These are phyloP conservation scores for Tigriopus californicus DNA, from an alignment of 2,888 invertebrate genomes.

Conservation along the genomic window DNA sequence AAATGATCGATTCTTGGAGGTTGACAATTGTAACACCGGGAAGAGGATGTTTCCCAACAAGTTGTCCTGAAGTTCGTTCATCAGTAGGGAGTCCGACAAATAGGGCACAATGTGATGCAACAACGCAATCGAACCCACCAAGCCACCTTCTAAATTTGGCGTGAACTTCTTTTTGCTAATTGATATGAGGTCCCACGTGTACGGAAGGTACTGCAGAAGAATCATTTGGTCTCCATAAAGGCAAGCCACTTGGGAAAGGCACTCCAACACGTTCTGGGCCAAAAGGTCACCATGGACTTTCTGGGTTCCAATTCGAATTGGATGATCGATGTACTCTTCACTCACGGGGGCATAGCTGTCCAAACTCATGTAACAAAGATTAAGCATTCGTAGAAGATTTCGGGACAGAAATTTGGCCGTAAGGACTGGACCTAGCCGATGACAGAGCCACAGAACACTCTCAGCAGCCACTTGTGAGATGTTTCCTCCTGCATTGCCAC, in stretches of 20 bases:
- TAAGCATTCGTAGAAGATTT: conserved; percentile 79
- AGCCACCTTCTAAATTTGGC: conserved; percentile 63
- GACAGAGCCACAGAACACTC: conserved; percentile 74
- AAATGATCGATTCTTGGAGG: conserved; percentile 57
- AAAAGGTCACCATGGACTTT: conserved; percentile 44
- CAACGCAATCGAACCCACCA: conserved; percentile 62
- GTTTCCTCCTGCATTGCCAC: conserved; percentile 1
- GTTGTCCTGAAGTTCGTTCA: conserved; percentile 60
- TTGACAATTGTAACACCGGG: conserved; percentile 58
- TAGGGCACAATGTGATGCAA: conserved; percentile 59
- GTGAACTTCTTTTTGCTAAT: conserved; percentile 62
- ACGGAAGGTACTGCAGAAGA: conserved; percentile 70
- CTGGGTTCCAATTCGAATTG: not conserved
- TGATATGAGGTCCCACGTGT: conserved; percentile 63
- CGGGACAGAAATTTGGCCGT: conserved; percentile 75
- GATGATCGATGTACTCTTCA: not conserved
- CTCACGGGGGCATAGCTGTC: not conserved
- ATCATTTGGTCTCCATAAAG: conserved; percentile 75
- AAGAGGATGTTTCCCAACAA: conserved; percentile 63
- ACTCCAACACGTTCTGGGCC: conserved; percentile 69
- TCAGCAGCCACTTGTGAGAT: conserved; percentile 61
- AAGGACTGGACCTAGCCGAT: conserved; percentile 79
- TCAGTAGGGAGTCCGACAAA: conserved; percentile 59
- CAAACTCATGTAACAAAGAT: conserved; percentile 72
- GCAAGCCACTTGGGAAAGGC: conserved; percentile 35